Percentiles rank a stretch among this genome's conserved stretches.
phyloP scores from a whole-genome alignment of 2,797 vertebrate species.

The Lacerta viridis region DNA sequence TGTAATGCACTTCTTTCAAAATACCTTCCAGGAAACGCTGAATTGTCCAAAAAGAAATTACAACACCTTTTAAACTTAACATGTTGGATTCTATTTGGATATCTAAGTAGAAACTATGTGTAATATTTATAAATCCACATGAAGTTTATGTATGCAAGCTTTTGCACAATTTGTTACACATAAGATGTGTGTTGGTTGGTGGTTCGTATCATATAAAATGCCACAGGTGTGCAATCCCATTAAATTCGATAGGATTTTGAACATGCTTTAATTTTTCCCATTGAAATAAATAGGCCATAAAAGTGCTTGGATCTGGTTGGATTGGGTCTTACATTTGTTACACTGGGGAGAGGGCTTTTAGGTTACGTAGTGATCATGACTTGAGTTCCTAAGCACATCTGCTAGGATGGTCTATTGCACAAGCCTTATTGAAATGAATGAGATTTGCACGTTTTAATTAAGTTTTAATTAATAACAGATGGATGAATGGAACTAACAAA shows the following conservation, averaged over 20 bases:
- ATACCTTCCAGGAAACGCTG: constrained; percentile 3
- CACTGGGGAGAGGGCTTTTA: no score
- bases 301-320: not conserved
- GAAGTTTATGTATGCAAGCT: not conserved
- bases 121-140: constrained; percentile 1
- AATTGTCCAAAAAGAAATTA: not conserved
- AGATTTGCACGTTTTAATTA: not conserved
- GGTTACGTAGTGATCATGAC: not conserved
- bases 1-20: constrained; percentile 11
- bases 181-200: not conserved
- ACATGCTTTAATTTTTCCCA: not conserved
- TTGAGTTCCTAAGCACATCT: not conserved
- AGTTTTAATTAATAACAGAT: not conserved
- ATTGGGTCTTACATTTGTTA: no score
- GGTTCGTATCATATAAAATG: not conserved
- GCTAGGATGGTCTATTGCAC: not conserved
- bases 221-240: not conserved
- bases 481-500: not conserved
- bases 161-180: not conserved
- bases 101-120: not conserved
- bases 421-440: not conserved
- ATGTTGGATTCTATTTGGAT: not conserved
- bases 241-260: not conserved
- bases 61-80: not conserved
- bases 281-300: not conserved